Base-by-base conservation (phyloP, 1,140 invertebrate genomes). In the Drosophila simulans region DNA sequence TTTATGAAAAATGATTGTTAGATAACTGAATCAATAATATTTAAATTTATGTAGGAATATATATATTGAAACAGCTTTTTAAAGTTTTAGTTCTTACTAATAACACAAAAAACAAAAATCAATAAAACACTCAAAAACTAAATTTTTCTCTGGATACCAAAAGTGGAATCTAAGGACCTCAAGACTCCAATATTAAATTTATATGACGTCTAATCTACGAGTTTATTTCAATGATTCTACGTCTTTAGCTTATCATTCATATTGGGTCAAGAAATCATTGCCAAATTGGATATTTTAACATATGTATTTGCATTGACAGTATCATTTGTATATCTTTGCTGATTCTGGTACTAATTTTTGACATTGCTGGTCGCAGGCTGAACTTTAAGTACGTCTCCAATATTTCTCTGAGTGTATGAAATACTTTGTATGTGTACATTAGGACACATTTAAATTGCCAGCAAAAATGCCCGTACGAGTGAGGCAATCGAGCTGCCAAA, bases 361-460 rank as follows among this genome's bases (percentile, higher is more conserved):
- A 8, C 8, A 13, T 22, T 22, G 13, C 40, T 17, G 15, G 15
- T 17, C 5, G n/a, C 15, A 8, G 10, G 8, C 25, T 5, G 0
- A 0, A 27, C 27, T 10, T 11, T 3, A 11, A 5, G 4, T 43
- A 4, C 8, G 3, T 25, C 51, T 39, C 15, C 13, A 35, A 7
- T 7, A 10, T 25, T n/a, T 35, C 34, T 39, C 20, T 10, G 11
- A 46, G 4, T 58, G 37, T 42, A 42, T 2, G 11, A 2, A 11
- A n/a, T 49, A 65, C 62, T 48, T 49, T 40, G 53, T 65, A 57
- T 34, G 12, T 11, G 12, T 13, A 17, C 59, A 13, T 13, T 13
- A 31, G 17, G 5, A 49, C 34, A 20, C 20, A 46, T 71, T 52
- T 53, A 71, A 72, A 71, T 72, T 71, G 66, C 55, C 55, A 40